Evolutionary conservation across 1,140 invertebrate species (phyloP), one percentile per base, ranked within the genome.

Genomic region (Cardiocondyla obscurior): DNA sequence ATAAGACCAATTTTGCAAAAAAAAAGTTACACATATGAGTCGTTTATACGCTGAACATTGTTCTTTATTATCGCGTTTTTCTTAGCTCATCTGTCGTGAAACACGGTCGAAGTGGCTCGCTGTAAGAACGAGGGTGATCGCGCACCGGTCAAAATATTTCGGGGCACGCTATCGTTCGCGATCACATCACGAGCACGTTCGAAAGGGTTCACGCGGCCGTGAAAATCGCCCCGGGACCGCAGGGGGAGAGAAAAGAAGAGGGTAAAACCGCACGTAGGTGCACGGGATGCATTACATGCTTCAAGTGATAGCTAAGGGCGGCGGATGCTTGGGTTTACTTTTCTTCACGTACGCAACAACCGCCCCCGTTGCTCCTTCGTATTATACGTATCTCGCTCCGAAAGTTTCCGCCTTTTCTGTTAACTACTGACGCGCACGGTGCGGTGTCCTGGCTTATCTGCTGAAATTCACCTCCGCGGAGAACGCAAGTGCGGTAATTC

Each of bases 241-340:
- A n/a, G n/a, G 39, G 22, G 55, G 1, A 39, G 49, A 55, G 30
- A 62, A 69, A 67, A 79, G 65, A 51, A 72, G 36, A 55, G 51
- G 83, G 62, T 79, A 25, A 28, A 30, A 51, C 33, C 10, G 67
- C 69, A 57, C 60, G 44, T 58, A 85, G 84, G 64, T 39, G 69
- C 49, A 82, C 67, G 79, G 79, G 85, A 69, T 84, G 70, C 84
- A 89, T 90, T 90, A 89, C 83, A 90, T 87, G 89, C 89, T 89
- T 60, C 85, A 86, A 84, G 74, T 87, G 85, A 83, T 76, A 53
- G 33, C 81, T 89, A 86, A 90, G 81, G 87, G 84, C 55, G 67
- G 69, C 70, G 74, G 55, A 36, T 81, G 42, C 64, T 79, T 30
- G 33, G 7, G 8, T 67, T 86, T 83, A 46, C 33, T 82, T 81